phyloP scores from a whole-genome alignment of 2,888 invertebrate species.

The Strigamia crassipes region DNA sequence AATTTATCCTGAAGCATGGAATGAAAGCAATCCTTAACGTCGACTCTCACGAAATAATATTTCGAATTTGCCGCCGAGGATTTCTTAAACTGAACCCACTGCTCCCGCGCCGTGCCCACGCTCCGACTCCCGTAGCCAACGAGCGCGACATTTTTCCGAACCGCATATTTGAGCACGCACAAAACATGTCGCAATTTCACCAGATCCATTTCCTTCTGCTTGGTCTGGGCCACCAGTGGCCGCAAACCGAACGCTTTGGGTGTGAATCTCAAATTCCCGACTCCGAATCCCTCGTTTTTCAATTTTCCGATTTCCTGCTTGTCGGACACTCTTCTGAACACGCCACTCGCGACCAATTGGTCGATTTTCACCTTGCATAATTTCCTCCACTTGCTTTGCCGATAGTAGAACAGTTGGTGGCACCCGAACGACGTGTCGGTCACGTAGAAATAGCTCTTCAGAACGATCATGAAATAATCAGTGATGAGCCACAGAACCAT shows the following conservation, averaged over 20 bases:
- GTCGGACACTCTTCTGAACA: not conserved
- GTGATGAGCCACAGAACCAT: not conserved
- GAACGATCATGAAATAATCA: not conserved
- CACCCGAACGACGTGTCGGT: not conserved
- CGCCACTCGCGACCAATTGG: not conserved
- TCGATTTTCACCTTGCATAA: not conserved
- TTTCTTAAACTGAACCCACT: not conserved
- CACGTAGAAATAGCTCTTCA: not conserved
- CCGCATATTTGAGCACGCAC: not conserved
- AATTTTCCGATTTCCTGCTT: not conserved
- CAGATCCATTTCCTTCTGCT: not conserved
- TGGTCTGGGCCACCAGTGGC: not conserved
- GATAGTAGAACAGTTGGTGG: not conserved
- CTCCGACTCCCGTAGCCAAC: not conserved
- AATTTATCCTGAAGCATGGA: not conserved
- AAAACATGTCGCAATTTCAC: not conserved
- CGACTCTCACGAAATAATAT: not conserved
- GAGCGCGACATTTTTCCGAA: not conserved
- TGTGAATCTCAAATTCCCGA: not conserved
- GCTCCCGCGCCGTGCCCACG: not conserved
- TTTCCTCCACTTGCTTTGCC: conserved; percentile 1
- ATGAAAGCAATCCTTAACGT: not conserved
- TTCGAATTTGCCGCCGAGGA: not conserved
- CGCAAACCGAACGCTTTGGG: not conserved
- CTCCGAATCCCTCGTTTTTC: not conserved